Conservation (phyloP, 2,888 invertebrate genomes). For the Rapana venosa region DNA sequence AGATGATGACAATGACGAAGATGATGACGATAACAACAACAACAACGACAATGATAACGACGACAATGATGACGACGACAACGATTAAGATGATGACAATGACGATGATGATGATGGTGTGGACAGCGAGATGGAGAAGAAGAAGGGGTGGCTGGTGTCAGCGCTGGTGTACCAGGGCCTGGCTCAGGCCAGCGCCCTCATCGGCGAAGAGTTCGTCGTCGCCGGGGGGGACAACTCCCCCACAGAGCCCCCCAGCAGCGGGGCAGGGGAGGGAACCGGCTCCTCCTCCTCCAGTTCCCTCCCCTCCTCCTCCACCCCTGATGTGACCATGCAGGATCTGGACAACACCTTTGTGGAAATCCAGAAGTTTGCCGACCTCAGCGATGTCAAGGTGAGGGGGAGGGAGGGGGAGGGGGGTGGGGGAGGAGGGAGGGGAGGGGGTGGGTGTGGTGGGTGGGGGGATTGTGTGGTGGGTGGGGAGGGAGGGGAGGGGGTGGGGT, state of each 20-base stretch:
- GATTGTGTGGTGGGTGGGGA: not conserved
- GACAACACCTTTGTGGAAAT: slow-evolving; percentile 85
- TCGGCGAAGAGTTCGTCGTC: slow-evolving; percentile 77
- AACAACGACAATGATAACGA: no score
- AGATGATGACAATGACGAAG: no score
- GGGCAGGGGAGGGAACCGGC: slow-evolving; percentile 82
- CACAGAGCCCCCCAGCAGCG: slow-evolving; percentile 61
- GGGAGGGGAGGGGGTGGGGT: not conserved
- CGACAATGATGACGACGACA: no score
- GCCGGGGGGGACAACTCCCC: slow-evolving; percentile 51
- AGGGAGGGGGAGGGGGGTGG: not conserved
- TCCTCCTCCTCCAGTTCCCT: slow-evolving; percentile 77
- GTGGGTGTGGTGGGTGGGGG: not conserved
- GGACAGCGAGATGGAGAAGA: slow-evolving; percentile 89
- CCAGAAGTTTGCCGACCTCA: slow-evolving; percentile 89
- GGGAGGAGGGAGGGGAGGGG: not conserved
- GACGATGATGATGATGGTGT: no score
- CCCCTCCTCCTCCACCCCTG: slow-evolving; percentile 75
- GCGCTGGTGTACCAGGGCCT: slow-evolving; percentile 82
- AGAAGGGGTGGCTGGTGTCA: slow-evolving; percentile 88
- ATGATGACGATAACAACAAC: no score
- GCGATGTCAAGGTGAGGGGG: slow-evolving; percentile 85
- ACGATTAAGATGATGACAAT: no score
- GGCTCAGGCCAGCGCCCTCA: slow-evolving; percentile 69
- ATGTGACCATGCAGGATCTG: slow-evolving; percentile 81